A percentile compares a stretch with the other conserved stretches of the same genome.
Conservation (phyloP, 2,797 vertebrate genomes). For the Luscinia megarhynchos region DNA sequence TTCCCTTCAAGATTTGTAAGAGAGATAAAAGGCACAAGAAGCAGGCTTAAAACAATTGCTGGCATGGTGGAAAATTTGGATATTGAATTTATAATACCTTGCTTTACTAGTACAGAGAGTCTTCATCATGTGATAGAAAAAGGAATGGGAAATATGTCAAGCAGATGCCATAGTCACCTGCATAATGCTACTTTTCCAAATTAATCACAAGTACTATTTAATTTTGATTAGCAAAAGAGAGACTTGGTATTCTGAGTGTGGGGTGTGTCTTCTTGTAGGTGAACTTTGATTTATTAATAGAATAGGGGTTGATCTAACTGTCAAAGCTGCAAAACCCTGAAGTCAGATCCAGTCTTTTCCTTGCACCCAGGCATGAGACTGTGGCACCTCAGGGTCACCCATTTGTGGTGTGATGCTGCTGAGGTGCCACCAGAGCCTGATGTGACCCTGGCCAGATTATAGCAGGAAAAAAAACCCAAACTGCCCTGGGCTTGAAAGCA, state of each 20-base stretch:
- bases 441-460: neutral
- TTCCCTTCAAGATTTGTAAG: slow-evolving; percentile 71
- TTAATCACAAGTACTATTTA: neutral
- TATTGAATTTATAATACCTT: slow-evolving; percentile 28
- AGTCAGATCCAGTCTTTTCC: neutral
- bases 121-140: neutral
- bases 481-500: neutral
- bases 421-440: neutral
- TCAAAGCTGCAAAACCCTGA: neutral
- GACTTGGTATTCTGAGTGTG: neutral
- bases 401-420: neutral
- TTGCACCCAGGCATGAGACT: neutral
- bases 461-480: neutral
- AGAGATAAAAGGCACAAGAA: slow-evolving; percentile 61
- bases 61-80: slow-evolving; percentile 15
- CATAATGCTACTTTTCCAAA: neutral
- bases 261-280: neutral
- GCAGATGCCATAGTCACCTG: neutral
- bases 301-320: neutral
- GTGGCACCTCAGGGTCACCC: neutral
- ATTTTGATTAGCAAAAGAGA: neutral
- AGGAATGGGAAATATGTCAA: slow-evolving; percentile 13
- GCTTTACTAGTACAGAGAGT: neutral
- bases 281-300: neutral
- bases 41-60: slow-evolving; percentile 51